Percentiles rank a stretch among this genome's conserved stretches.
These are phyloP conservation scores for Numenius arquata DNA, from an alignment of 2,113 vertebrate genomes.

Conservation along the genomic window DNA sequence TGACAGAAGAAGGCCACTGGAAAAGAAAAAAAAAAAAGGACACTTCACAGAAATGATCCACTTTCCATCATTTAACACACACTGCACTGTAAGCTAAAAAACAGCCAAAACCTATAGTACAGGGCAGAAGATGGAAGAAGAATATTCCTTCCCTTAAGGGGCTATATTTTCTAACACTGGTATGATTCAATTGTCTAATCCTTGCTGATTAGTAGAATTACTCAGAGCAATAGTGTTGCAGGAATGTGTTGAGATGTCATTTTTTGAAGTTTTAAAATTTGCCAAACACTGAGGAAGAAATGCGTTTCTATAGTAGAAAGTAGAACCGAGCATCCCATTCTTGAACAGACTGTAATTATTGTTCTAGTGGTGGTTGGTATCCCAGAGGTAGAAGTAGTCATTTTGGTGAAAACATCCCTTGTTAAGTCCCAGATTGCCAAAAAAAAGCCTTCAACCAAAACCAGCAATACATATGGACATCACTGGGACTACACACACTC, in stretches of 20 bases:
- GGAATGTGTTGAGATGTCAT: neutral
- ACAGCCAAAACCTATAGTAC: neutral
- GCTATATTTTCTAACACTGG: neutral
- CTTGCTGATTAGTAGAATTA: neutral
- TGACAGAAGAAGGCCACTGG: neutral
- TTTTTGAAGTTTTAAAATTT: neutral
- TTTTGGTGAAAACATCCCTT: neutral
- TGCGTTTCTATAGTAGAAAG: neutral
- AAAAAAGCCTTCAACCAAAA: neutral
- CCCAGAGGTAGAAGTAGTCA: neutral
- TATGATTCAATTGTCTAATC: neutral
- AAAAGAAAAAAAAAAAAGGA: neutral
- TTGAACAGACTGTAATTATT: neutral
- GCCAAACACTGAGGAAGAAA: neutral
- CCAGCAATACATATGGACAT: neutral
- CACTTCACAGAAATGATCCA: neutral
- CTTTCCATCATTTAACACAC: neutral
- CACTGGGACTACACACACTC: neutral
- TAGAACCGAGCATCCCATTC: neutral
- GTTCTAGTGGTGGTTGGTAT: neutral
- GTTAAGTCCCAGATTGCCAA: neutral
- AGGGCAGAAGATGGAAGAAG: constrained; percentile 30
- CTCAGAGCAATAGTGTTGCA: neutral
- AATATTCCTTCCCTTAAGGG: neutral
- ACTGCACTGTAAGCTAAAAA: neutral